These are phyloP conservation scores for Dryocosmus kuriphilus DNA, from an alignment of 2,888 invertebrate genomes.

Conservation along the genomic window DNA sequence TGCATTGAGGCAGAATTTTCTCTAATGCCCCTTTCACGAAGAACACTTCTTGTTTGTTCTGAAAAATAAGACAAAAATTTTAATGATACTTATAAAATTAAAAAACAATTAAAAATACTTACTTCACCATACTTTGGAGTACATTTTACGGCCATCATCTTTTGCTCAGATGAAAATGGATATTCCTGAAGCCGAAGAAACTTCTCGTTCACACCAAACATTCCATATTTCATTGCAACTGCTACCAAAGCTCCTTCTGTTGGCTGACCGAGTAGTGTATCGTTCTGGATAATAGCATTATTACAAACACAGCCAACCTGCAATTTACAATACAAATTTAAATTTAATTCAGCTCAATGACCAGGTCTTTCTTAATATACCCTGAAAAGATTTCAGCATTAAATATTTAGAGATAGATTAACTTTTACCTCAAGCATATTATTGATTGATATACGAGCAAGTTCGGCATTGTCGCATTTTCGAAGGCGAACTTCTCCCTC, in stretches of 20 bases:
- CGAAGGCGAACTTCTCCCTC: constrained; percentile 90
- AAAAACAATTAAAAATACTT: constrained; percentile 51
- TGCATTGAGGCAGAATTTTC: constrained; percentile 91
- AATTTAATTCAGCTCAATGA: no score
- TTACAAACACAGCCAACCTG: constrained; percentile 94
- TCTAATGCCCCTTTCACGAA: constrained; percentile 98
- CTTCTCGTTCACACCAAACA: constrained; percentile 89
- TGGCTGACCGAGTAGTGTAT: constrained; percentile 93
- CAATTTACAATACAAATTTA: constrained; percentile 44
- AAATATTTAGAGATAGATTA: not conserved
- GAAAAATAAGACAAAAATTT: constrained; percentile 49
- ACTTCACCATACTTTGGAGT: constrained; percentile 87
- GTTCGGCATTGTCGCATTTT: constrained; percentile 87
- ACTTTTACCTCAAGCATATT: constrained; percentile 89
- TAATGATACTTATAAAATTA: not conserved
- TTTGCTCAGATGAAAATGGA: constrained; percentile 97
- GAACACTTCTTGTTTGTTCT: constrained; percentile 86
- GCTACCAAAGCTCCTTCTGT: constrained; percentile 98
- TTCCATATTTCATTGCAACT: constrained; percentile 94
- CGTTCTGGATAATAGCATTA: constrained; percentile 94
- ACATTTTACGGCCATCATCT: constrained; percentile 99
- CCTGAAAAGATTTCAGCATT: no score
- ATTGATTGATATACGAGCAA: constrained; percentile 86
- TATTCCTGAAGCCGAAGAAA: constrained; percentile 94
- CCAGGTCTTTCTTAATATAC: no score